Evolutionary conservation across 2,888 invertebrate species (phyloP).

Genomic region (Dolichopus griseipennis): DNA sequence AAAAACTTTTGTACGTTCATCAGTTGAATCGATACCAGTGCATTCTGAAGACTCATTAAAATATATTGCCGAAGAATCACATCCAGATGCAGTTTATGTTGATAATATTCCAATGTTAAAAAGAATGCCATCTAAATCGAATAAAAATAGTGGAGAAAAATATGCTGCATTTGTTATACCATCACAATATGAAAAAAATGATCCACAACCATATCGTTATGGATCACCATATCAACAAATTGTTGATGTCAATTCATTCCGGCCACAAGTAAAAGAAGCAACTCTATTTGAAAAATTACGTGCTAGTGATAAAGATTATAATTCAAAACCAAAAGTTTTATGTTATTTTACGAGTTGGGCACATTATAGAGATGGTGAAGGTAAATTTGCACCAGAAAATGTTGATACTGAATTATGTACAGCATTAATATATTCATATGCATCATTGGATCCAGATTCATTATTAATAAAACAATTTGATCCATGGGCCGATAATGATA

Average conservation of each 20-base stretch:
- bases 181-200: conserved; percentile 23
- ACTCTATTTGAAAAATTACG: conserved; percentile 27
- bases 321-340: conserved; percentile 50
- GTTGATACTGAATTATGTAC: conserved; percentile 75
- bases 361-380: conserved; percentile 71
- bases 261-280: conserved; percentile 14
- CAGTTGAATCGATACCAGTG: conserved; percentile 32
- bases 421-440: conserved; percentile 83
- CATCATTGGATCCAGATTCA: conserved; percentile 71
- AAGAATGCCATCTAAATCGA: conserved; percentile 26
- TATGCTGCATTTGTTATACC: conserved; percentile 36
- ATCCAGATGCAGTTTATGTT: conserved; percentile 8
- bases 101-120: neutral
- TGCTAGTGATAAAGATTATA: conserved; percentile 24
- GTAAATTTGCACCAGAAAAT: conserved; percentile 78
- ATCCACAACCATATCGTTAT: conserved; percentile 36
- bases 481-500: conserved; percentile 79
- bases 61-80: conserved; percentile 24
- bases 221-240: conserved; percentile 41
- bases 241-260: conserved; percentile 25
- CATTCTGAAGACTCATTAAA: conserved; percentile 27
- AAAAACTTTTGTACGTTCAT: conserved; percentile 34
- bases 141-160: conserved; percentile 24
- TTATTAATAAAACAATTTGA: conserved; percentile 72
- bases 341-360: conserved; percentile 89